Conservation (phyloP, 2,797 vertebrate genomes). For the Pipistrellus pipistrellus region DNA sequence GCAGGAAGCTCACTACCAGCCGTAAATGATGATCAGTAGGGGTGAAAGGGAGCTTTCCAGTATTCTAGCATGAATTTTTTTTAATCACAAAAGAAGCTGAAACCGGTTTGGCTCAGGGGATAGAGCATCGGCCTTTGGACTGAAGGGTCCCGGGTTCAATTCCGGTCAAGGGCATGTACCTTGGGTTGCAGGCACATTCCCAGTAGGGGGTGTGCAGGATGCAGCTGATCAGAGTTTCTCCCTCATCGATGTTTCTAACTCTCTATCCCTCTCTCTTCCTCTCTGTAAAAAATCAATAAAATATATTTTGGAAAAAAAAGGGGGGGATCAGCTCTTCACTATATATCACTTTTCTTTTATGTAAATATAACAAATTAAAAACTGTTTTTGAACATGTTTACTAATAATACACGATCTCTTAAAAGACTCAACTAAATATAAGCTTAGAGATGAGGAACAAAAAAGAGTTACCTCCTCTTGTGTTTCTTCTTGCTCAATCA, state of each 20-base stretch:
- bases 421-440: not conserved
- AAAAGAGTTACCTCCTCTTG: slow-evolving; percentile 83
- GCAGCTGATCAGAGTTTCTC: too few species aligned
- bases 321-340: not conserved
- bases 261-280: too few species aligned
- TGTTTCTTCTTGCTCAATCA: slow-evolving; percentile 71
- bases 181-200: too few species aligned
- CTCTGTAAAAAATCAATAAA: too few species aligned
- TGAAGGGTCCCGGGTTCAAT: too few species aligned
- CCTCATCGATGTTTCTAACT: too few species aligned
- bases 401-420: not conserved
- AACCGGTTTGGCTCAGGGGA: too few species aligned
- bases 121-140: too few species aligned
- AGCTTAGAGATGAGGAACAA: slow-evolving; percentile 50
- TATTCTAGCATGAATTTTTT: not conserved
- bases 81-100: not conserved
- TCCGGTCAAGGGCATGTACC: too few species aligned
- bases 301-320: too few species aligned
- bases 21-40: not conserved
- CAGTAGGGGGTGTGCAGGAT: too few species aligned
- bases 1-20: not conserved
- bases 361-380: slow-evolving; percentile 41
- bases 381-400: slow-evolving; percentile 36
- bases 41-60: not conserved
- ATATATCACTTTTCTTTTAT: slow-evolving; percentile 27